Conservation (phyloP, 1,140 invertebrate species). For the Eumaeus atala region DNA sequence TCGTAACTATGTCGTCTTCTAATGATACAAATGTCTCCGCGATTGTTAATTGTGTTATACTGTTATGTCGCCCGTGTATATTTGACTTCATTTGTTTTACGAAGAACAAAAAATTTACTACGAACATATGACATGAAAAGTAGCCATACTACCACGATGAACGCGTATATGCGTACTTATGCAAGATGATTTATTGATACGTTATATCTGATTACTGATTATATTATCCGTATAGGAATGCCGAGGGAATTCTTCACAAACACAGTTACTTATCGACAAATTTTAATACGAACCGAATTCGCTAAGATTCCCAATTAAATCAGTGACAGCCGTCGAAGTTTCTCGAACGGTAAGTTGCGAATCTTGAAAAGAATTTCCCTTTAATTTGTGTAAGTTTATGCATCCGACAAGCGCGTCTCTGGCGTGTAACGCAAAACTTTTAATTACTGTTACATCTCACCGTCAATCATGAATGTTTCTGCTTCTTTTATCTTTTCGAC, state of each 20-base stretch:
- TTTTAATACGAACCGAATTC: constrained; percentile 59
- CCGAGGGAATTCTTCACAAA: constrained; percentile 24
- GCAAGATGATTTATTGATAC: too few species aligned
- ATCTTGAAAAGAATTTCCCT: constrained; percentile 64
- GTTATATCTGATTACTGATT: too few species aligned
- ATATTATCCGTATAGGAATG: neutral
- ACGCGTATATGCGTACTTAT: too few species aligned
- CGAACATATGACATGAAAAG: too few species aligned
- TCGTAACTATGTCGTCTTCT: constrained; percentile 5
- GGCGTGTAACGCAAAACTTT: constrained; percentile 46
- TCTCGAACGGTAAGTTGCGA: constrained; percentile 43
- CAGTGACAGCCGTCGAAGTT: constrained; percentile 56
- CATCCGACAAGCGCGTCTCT: constrained; percentile 39
- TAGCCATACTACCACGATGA: too few species aligned
- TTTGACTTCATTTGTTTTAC: too few species aligned
- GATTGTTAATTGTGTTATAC: constrained; percentile 7
- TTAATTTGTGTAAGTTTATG: constrained; percentile 68
- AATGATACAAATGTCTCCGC: constrained; percentile 3
- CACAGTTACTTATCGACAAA: constrained; percentile 49
- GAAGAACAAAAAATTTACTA: too few species aligned
- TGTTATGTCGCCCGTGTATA: neutral
- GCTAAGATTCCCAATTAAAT: constrained; percentile 67
- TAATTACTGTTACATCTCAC: constrained; percentile 53
- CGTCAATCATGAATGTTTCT: constrained; percentile 42
- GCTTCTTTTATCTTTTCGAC: constrained; percentile 38